phyloP scores from a whole-genome alignment of 2,113 vertebrate genomes.

The Salvelinus fontinalis region DNA sequence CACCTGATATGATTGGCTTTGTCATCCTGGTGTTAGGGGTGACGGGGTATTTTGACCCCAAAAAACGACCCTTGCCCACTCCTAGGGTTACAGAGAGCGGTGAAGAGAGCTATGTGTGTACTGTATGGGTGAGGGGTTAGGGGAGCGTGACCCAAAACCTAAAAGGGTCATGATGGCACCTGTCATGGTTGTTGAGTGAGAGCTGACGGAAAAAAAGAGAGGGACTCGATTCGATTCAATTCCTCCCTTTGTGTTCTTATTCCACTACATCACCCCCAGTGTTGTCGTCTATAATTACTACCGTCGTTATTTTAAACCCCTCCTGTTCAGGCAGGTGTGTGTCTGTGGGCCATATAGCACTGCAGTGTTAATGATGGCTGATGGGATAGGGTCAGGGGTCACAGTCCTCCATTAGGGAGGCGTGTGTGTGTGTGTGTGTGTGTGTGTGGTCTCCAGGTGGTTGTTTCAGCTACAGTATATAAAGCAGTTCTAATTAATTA shows the following conservation, averaged over 20 bases:
- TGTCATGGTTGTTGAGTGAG: neutral
- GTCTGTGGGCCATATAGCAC: conserved; percentile 24
- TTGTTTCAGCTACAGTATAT: neutral
- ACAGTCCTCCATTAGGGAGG: conserved; percentile 22
- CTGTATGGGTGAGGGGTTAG: neutral
- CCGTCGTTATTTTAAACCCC: neutral
- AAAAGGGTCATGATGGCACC: neutral
- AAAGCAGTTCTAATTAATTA: neutral
- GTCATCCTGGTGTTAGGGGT: conserved; percentile 14
- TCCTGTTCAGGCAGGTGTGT: neutral
- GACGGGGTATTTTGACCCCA: neutral
- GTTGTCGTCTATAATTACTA: neutral
- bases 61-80: neutral
- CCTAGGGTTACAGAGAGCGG: neutral
- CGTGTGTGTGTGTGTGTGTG: conserved; percentile 6
- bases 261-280: neutral
- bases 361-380: conserved; percentile 30
- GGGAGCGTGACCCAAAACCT: neutral
- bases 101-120: too few relatives aligned
- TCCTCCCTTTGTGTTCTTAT: neutral
- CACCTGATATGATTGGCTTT: conserved; percentile 37
- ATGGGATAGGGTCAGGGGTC: conserved; percentile 36
- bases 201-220: neutral
- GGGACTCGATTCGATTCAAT: neutral
- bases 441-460: conserved; percentile 6